Evolutionary conservation across 2,888 invertebrate genomes (phyloP).

Genomic region (Sabatieria punctata): DNA sequence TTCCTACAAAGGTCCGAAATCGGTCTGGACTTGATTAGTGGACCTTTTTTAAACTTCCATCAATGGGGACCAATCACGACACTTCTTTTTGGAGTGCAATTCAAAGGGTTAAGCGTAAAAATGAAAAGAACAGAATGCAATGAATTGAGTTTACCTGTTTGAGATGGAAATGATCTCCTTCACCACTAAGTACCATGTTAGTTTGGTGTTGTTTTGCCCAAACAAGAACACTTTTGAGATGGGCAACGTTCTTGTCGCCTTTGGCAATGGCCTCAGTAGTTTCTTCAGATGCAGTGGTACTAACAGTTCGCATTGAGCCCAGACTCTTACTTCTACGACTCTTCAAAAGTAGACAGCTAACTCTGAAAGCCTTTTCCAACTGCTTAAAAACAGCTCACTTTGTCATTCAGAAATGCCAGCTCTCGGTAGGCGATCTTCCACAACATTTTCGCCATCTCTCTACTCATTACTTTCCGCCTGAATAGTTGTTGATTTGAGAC

Average conservation of each 20-base stretch:
- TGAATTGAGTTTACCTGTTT: too few species aligned
- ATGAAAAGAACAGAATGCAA: too few species aligned
- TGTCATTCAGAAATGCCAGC: slow-evolving; percentile 5
- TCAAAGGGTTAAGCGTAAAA: too few species aligned
- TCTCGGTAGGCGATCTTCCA: slow-evolving; percentile 7
- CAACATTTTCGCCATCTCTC: slow-evolving; percentile 9
- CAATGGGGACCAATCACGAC: too few species aligned
- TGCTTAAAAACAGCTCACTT: background rate
- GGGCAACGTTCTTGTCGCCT: slow-evolving; percentile 4
- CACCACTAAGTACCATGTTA: slow-evolving; percentile 2
- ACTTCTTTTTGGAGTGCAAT: too few species aligned
- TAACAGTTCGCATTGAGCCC: slow-evolving; percentile 6
- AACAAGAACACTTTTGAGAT: background rate
- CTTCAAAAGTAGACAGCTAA: background rate
- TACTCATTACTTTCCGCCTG: too few species aligned
- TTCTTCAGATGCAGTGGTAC: slow-evolving; percentile 7
- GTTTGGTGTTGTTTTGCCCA: slow-evolving; percentile 4
- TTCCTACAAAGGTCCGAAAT: too few species aligned
- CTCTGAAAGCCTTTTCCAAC: too few species aligned
- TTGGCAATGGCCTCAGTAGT: slow-evolving; percentile 9
- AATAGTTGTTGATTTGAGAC: too few species aligned
- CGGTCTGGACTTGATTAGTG: too few species aligned
- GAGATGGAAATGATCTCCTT: background rate
- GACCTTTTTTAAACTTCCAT: too few species aligned
- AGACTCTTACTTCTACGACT: slow-evolving; percentile 4